Evolutionary conservation across 2,113 vertebrate species (phyloP).

Genomic region (Uropsilus gracilis): DNA sequence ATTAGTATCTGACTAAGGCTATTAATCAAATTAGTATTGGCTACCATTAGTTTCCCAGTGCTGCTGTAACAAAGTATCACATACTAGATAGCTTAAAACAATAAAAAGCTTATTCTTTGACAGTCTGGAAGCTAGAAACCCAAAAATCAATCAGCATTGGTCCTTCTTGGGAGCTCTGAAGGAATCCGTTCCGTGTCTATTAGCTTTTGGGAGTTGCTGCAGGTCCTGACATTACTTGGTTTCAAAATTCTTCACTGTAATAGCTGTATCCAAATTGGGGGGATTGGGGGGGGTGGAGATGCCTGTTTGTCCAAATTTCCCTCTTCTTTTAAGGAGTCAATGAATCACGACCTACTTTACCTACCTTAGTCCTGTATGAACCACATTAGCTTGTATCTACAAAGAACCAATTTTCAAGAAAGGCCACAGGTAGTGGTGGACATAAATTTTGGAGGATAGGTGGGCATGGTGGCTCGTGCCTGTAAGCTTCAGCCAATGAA

Average conservation of each 20-base stretch:
- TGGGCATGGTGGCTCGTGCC: too few species aligned
- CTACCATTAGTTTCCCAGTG: not conserved
- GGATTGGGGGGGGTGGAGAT: too few species aligned
- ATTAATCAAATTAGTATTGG: not conserved
- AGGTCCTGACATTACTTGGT: not conserved
- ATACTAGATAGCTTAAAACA: not conserved
- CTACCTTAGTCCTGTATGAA: not conserved
- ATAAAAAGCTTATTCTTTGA: not conserved
- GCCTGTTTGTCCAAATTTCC: not conserved
- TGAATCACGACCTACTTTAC: not conserved
- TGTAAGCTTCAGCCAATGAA: too few species aligned
- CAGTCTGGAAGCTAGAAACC: not conserved
- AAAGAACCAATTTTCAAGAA: not conserved
- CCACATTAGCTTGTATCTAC: not conserved
- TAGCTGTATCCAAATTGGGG: not conserved
- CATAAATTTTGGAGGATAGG: not conserved
- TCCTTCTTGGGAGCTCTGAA: not conserved
- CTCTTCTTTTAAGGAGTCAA: not conserved
- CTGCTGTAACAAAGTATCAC: slow-evolving; percentile 4
- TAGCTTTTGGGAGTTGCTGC: not conserved
- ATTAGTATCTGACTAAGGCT: not conserved
- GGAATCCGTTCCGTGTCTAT: not conserved
- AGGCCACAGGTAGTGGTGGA: not conserved
- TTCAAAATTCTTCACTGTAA: not conserved
- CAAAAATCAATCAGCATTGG: not conserved